Percentiles rank a stretch among this genome's conserved stretches.
Evolutionary conservation across 1,140 invertebrate species (phyloP).

Genomic region (Eubasilissa regina): DNA sequence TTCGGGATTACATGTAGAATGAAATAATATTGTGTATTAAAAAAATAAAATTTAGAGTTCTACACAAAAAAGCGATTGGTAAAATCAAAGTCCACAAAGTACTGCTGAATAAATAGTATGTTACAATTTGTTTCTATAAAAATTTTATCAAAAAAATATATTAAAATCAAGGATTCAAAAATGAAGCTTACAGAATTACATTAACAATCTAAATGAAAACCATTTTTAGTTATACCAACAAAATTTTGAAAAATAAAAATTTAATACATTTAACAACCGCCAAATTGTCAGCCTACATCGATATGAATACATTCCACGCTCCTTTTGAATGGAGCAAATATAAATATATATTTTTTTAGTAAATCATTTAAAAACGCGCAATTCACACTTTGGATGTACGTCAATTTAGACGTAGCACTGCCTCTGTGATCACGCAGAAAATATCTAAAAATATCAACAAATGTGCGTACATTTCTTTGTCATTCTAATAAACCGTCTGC

Average conservation of each 20-base stretch:
- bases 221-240: neutral
- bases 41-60: too few relatives aligned
- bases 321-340: neutral
- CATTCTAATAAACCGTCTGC: slow-evolving; percentile 20
- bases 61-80: too few relatives aligned
- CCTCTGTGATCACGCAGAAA: neutral
- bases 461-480: slow-evolving; percentile 31
- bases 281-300: neutral
- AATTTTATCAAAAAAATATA: too few relatives aligned
- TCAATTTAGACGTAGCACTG: neutral
- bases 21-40: too few relatives aligned
- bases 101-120: too few relatives aligned
- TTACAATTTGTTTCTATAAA: too few relatives aligned
- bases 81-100: too few relatives aligned
- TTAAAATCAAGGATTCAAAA: too few relatives aligned
- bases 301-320: neutral
- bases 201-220: neutral
- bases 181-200: neutral
- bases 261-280: too few relatives aligned
- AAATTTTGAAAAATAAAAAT: slow-evolving; percentile 1
- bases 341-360: neutral
- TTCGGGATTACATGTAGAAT: too few relatives aligned
- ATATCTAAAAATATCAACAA: slow-evolving; percentile 40
- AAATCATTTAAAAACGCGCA: too few relatives aligned
- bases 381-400: neutral